A percentile compares a stretch with the other conserved stretches of the same genome.
These are phyloP conservation scores for Emydura subglobosa DNA, from an alignment of 2,113 vertebrate species.

Conservation along the genomic window DNA sequence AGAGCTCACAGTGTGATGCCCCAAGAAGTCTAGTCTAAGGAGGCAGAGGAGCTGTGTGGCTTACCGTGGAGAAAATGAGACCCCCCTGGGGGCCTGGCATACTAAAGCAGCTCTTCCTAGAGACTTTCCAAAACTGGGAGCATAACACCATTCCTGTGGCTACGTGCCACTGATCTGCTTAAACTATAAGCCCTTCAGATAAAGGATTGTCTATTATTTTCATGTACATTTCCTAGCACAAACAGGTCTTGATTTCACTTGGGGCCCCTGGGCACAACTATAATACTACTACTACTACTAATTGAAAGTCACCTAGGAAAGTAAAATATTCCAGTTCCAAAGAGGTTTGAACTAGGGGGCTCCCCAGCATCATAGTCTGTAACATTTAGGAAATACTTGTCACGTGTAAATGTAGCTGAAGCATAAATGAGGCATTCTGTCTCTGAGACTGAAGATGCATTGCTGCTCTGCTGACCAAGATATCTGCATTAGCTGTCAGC, in stretches of 20 bases:
- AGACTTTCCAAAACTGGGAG: not conserved
- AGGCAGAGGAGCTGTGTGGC: no score
- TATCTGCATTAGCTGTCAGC: constrained; percentile 19
- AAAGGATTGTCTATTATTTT: not conserved
- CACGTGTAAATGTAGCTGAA: not conserved
- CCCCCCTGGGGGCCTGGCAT: not conserved
- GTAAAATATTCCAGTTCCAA: not conserved
- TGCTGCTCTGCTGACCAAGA: not conserved
- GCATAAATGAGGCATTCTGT: not conserved
- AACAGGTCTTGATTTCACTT: not conserved
- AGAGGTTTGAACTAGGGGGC: not conserved
- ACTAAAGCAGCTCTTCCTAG: not conserved
- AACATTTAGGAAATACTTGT: not conserved
- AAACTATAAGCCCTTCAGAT: not conserved
- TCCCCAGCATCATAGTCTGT: not conserved
- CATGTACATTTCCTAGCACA: not conserved
- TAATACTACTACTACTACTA: not conserved
- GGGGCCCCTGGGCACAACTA: not conserved
- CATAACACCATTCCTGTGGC: not conserved
- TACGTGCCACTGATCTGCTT: not conserved
- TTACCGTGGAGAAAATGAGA: not conserved
- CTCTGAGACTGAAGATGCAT: not conserved
- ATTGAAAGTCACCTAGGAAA: not conserved
- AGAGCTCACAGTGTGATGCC: not conserved
- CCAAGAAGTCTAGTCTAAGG: not conserved